Conservation (phyloP, 2,888 invertebrate genomes). For the Chrysina gloriosa region DNA sequence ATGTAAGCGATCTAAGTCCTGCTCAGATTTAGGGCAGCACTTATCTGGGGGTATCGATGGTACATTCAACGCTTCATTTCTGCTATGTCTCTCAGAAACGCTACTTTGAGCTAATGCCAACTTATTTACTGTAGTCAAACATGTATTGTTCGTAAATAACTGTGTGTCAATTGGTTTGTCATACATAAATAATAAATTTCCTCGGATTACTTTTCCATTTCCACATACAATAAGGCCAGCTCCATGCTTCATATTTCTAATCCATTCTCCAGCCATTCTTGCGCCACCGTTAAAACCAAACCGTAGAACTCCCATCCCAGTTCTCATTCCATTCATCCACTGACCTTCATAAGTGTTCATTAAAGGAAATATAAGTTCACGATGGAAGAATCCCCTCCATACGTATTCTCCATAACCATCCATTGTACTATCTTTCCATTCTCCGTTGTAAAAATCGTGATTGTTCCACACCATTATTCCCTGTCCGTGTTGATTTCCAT, state of each 20-base stretch:
- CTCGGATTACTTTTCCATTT: slow-evolving; percentile 67
- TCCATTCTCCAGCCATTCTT: slow-evolving; percentile 69
- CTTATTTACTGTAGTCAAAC: neutral
- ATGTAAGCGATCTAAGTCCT: slow-evolving; percentile 20
- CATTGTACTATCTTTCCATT: slow-evolving; percentile 70
- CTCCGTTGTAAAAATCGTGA: slow-evolving; percentile 71
- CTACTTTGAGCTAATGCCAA: neutral
- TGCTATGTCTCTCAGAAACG: neutral
- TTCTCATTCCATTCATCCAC: slow-evolving; percentile 69
- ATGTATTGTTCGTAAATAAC: neutral
- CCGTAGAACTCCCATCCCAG: slow-evolving; percentile 62
- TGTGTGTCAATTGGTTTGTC: slow-evolving; percentile 64
- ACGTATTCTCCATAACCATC: slow-evolving; percentile 71
- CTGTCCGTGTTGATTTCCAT: slow-evolving; percentile 67
- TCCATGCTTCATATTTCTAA: slow-evolving; percentile 70
- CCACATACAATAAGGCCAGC: slow-evolving; percentile 69
- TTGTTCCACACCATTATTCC: slow-evolving; percentile 73
- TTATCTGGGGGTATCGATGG: slow-evolving; percentile 9
- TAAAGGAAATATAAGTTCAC: slow-evolving; percentile 68
- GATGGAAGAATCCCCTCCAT: slow-evolving; percentile 69
- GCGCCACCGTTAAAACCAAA: slow-evolving; percentile 69
- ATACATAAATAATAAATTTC: slow-evolving; percentile 67
- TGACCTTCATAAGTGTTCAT: slow-evolving; percentile 68
- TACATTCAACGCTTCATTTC: neutral
- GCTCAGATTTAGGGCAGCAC: neutral